Evolutionary conservation across 2,797 vertebrate species (phyloP), one percentile per base, ranked within the genome.

Genomic region (Paguma larvata): DNA sequence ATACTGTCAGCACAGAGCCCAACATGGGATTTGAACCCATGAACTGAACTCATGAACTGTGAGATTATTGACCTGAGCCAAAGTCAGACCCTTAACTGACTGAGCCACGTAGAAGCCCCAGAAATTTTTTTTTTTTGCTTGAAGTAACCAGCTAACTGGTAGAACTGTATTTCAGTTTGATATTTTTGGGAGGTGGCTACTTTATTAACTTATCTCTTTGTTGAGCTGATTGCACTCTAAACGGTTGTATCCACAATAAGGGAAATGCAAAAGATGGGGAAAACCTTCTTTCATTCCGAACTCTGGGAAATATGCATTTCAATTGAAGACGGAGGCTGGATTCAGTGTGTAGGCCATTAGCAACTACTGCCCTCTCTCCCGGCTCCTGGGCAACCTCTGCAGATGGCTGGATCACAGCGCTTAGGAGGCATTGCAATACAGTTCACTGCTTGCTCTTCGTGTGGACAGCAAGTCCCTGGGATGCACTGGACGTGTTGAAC

Each of bases 121-220:
- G 56, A 23, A 59, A 23, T 38, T 38, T 38, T 2, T 44, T 19
- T 44, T 51, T 46, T 82, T 93, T 72, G 14, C 63, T 97, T 92
- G 79, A 80, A 80, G 38, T 87, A 51, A 16, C 1, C 44, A 83
- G 21, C 25, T 89, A 89, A 77, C 32, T 88, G 30, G 14, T 72
- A 84, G 82, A 89, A 90, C 1, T 94, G 3, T 92, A 51, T 53
- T 89, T 95, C 78, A 85, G 46, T 65, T 89, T 78, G 8, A 46
- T 73, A 80, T 70, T 86, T 77, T 67, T 2, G 25, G 14, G 9
- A 19, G 18, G 13, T 13, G 44, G 32, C 67, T 92, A 62, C 67
- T 67, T 85, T 38, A 93, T 72, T 56, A 79, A 56, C 75, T 89
- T 38, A 83, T 62, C 6, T 89, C 13, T 62, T 48, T 92, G 67